Base-by-base conservation (phyloP, 1,140 invertebrate genomes). In the Acromyrmex echinatior region DNA sequence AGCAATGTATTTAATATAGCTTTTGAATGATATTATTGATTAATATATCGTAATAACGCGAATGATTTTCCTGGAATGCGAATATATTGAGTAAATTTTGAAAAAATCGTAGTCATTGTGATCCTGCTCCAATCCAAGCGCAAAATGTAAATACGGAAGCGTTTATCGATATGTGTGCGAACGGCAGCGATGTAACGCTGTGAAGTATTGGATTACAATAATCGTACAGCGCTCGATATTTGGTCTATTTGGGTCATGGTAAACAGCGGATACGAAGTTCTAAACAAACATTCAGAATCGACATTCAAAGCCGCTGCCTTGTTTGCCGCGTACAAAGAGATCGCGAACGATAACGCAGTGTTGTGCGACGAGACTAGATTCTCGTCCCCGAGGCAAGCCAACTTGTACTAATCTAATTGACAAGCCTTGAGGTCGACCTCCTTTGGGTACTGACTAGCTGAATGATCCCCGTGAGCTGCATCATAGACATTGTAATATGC, bases 341-440 rank as follows among this genome's bases (percentile, higher is more conserved):
- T 82, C 53, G 35, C 45, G 66, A 68, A 51, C 70, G 31, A 81
- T 49, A 62, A 86, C 65, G 62, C 18, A 73, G 16, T 49, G 68
- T 82, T 82, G 56, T 31, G 18, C 18, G 35, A 31, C n/a, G 78
- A 78, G 77, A 78, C n/a, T 45, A 78, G 51, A 87, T 53, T 79
- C 60, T 18, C 14, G n/a, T 79, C 65, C 76, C 10, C 60, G 53
- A 56, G 45, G 62, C 68, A n/a, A 14, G 25, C 12, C 60, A 80
- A 89, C 58, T 86, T 68, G 86, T 63, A 77, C 77, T 90, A 89
- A 90, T 89, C 65, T 86, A 87, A 90, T 90, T 87, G 86, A 88
- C 88, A 70, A 86, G 58, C 70, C 80, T 77, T 76, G 86, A 87
- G 79, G 89, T 86, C 80, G 86, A 81, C 86, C 80, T 89, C 86